Percentiles rank a stretch among this genome's conserved stretches.
phyloP scores from a whole-genome alignment of 2,797 vertebrate species.

The Pogoniulus pusillus region DNA sequence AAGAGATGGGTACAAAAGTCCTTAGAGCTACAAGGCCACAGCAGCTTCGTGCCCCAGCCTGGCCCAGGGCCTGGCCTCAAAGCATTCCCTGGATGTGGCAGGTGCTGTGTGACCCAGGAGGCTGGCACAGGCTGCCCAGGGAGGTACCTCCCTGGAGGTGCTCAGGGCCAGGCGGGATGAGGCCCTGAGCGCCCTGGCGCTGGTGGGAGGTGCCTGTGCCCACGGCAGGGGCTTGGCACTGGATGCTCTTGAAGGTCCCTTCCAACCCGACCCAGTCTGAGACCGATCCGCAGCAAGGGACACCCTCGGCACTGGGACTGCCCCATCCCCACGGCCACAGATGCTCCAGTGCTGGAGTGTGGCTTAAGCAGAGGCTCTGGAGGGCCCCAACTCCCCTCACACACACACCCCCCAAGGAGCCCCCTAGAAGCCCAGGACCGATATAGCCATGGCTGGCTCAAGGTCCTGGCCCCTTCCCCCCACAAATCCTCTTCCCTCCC shows the following conservation, averaged over 20 bases:
- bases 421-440: background rate
- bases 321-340: background rate
- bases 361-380: background rate
- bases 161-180: no score
- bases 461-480: constrained; percentile 33
- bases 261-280: background rate
- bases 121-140: no score
- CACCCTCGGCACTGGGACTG: background rate
- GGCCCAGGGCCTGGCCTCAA: fast-evolving
- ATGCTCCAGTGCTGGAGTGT: background rate
- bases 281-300: background rate
- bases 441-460: constrained; percentile 3
- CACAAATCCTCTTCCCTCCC: constrained; percentile 46
- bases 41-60: background rate
- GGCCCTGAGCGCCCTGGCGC: no score
- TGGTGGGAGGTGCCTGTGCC: no score
- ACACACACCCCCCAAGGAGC: background rate
- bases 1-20: background rate
- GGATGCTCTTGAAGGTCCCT: no score
- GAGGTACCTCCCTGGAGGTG: no score
- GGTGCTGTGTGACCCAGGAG: fast-evolving
- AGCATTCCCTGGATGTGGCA: background rate
- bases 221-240: no score
- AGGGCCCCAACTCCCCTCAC: fast-evolving
- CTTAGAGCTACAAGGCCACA: fast-evolving